Evolutionary conservation across 2,113 vertebrate species (phyloP), one percentile per base, ranked within the genome.

Genomic region (Istiophorus platypterus): DNA sequence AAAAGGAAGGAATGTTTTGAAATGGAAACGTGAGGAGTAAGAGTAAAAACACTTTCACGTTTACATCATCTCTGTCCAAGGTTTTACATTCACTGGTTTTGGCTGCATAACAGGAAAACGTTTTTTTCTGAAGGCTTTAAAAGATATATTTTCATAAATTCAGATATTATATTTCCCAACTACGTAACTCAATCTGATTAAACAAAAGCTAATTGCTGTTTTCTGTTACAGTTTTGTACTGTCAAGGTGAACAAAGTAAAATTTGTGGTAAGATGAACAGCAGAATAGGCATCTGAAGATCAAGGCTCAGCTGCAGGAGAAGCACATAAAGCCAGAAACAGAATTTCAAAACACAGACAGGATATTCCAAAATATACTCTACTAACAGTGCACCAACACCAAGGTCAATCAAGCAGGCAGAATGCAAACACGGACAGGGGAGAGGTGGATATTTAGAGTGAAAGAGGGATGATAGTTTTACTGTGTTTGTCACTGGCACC

Each of bases 401-500:
- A 71, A 72, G 69, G 49, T 76, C 73, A 69, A 39, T 80, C 42
- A 66, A 66, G 63, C 56, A 34, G 58, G 8, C 72, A 52, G 29
- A 84, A 64, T 13, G 54, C 65, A 85, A 68, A 72, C 37, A 52
- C 0, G 29, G 54, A 49, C 26, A 41, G 20, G 27, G 7, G 12
- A 54, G 37, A 64, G 8, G 41, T 42, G n/a, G 7, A 61, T 22
- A 59, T 52, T 64, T 52, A 22, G n/a, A 68, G 66, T 56, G 41
- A 78, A 68, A 67, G 31, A 61, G n/a, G 18, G 70, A 69, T 80
- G 62, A 87, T 69, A 17, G 54, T 63, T 84, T 61, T 57, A 85
- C 41, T n/a, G 41, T 41, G 58, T 83, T 69, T 81, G 81, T 89
- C 89, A 74, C 31, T 79, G 51, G 15, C 54, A 76, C 85, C 88